Conservation (phyloP, 2,888 invertebrate species). For the Sipha maydis region DNA sequence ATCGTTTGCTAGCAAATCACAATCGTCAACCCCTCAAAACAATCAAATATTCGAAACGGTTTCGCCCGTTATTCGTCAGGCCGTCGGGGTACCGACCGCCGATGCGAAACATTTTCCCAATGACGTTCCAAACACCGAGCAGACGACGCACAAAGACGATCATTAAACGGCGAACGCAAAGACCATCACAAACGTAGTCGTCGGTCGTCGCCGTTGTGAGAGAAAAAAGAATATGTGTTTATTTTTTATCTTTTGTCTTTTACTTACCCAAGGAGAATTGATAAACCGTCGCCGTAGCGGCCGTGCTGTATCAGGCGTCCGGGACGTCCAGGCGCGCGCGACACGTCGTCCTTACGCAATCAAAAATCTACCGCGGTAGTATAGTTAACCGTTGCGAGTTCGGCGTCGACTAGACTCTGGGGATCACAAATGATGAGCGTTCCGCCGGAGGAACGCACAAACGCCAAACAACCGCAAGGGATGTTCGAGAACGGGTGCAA, state of each 20-base stretch:
- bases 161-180: constrained; percentile 28
- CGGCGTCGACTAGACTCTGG: not conserved
- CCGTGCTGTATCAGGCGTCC: not conserved
- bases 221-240: not conserved
- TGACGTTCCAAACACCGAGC: constrained; percentile 34
- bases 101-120: constrained; percentile 28
- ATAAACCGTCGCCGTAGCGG: constrained; percentile 13
- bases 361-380: no score
- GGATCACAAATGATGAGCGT: not conserved
- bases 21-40: no score
- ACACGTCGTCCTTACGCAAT: not conserved
- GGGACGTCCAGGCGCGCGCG: not conserved
- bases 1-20: no score
- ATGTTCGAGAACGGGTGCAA: no score
- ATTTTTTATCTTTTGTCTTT: constrained; percentile 41
- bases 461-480: not conserved
- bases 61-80: no score
- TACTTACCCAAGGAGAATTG: constrained; percentile 62
- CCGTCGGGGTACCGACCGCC: not conserved
- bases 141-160: constrained; percentile 33
- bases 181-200: constrained; percentile 20
- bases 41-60: no score
- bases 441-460: not conserved
- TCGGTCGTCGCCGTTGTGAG: not conserved
- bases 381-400: not conserved